phyloP scores from a whole-genome alignment of 2,113 vertebrate genomes.

The Dendropsophus ebraccatus region DNA sequence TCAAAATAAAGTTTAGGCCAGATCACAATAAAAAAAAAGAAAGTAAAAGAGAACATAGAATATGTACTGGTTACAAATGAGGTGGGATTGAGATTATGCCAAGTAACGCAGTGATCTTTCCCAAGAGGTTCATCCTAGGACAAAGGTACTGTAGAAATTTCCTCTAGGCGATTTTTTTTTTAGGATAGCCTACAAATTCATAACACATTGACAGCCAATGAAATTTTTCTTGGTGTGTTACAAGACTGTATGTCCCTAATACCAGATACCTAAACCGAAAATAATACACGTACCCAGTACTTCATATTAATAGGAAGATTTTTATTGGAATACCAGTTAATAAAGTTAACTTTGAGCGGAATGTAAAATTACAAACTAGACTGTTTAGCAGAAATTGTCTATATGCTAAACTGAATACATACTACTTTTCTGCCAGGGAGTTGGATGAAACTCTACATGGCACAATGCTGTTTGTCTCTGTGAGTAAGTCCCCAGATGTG shows the following conservation, averaged over 20 bases:
- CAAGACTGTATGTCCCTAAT: not conserved
- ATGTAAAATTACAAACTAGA: not conserved
- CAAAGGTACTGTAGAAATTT: not conserved
- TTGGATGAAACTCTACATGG: slow-evolving; percentile 51
- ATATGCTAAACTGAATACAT: slow-evolving; percentile 50
- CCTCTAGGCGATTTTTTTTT: not conserved
- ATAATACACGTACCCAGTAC: not conserved
- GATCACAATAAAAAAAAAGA: not conserved
- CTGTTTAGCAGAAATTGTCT: slow-evolving; percentile 9
- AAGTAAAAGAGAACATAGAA: not conserved
- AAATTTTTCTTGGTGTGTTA: not conserved
- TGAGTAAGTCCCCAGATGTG: slow-evolving; percentile 59
- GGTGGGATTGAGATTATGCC: not conserved
- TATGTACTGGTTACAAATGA: slow-evolving; percentile 12
- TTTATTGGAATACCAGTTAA: not conserved
- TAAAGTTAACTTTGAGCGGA: not conserved
- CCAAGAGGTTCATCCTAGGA: slow-evolving; percentile 23
- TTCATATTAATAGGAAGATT: too few species aligned
- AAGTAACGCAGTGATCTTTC: not conserved
- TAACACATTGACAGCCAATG: not conserved
- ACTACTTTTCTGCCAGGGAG: slow-evolving; percentile 31
- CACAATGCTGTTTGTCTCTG: slow-evolving; percentile 43
- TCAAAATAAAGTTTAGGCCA: not conserved
- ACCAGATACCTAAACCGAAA: too few species aligned
- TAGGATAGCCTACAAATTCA: not conserved